Base-by-base conservation (phyloP, 2,113 vertebrate genomes). In the Hylia prasina region DNA sequence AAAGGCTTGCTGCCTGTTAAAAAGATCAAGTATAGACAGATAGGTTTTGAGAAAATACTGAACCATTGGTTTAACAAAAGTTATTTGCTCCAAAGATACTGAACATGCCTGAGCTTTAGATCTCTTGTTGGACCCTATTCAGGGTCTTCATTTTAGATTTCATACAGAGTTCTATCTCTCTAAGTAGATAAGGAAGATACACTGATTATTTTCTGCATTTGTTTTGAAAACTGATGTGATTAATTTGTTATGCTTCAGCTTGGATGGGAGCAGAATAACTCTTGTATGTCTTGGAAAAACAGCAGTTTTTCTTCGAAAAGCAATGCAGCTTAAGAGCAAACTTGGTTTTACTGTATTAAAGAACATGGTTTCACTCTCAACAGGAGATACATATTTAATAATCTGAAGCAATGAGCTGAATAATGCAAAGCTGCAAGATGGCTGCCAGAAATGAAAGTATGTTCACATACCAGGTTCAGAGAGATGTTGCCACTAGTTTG, bases 161-260 rank as follows among this genome's bases (percentile, higher is more conserved):
- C 33, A n/a, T 63, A 16, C 2, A 0, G 2, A 87, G 21, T 92
- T 92, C 51, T 58, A 2, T 73, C 86, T 66, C 39, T 54, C 13
- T 90, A 64, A 73, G 56, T 54, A 87, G 64, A 84, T 83, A 86
- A 82, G 16, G 42, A 83, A 63, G 61, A 89, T 69, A 50, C 6
- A 35, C 14, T 57, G 58, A 72, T 23, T 80, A 63, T 82, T 90
- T 88, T 87, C 76, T 92, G 80, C 69, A 81, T 84, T 70, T 89
- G 77, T 96, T 93, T 94, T 93, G 56, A 31, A 93, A 95, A 68
- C 27, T 68, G 14, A 50, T 51, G n/a, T 92, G 82, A 94, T 91
- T 94, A 70, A 89, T 95, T 82, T 96, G 89, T 90, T 96, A 63
- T 93, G 68, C 24, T 73, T 88, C 47, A 51, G 23, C 47, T 78